Evolutionary conservation across 2,113 vertebrate species (phyloP), one percentile per base, ranked within the genome.

Genomic region (Vidua chalybeata): DNA sequence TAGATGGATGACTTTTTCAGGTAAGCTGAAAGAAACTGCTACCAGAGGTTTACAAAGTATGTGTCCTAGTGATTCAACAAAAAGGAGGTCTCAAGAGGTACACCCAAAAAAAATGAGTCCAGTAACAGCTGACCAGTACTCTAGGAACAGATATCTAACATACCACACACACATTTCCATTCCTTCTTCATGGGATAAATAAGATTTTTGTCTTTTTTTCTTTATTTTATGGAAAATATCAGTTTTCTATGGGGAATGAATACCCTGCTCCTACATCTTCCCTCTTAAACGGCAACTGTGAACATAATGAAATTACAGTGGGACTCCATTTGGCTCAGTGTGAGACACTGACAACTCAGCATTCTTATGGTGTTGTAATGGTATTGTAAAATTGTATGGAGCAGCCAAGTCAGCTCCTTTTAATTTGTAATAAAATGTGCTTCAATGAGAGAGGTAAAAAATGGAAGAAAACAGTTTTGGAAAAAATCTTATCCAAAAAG

Each of bases 301-400:
- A 87, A 74, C 3, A 33, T 22, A 51, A 39, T 27, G 46, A 19
- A 69, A 66, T 24, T 45, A 39, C 26, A 30, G 7, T 15, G 8
- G 66, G 37, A 20, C 6, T 62, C 16, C 7, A 26, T 69, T 68
- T 81, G 4, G 15, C 24, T 61, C 41, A 67, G 10, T 22, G 11
- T 46, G 26, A 66, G 18, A 7, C 39, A 45, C 0, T 8, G 39
- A 68, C 37, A 63, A 28, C 22, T 76, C 35, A 86, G 17, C 15
- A 43, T 79, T 54, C 30, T 35, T 59, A 68, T 21, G 28, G 9
- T 61, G 62, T 22, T 0, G 0, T 2, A 1, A 8, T 22, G 10
- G 7, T 22, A 55, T 2, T 61, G 9, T 43, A 81, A 73, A 69
- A 35, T 35, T 48, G 4, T 46, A 4, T 11, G 5, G 7, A 21